A percentile compares a stretch with the other conserved stretches of the same genome.
Conservation (phyloP, 1,140 invertebrate genomes). For the Probaryconus sp. region DNA sequence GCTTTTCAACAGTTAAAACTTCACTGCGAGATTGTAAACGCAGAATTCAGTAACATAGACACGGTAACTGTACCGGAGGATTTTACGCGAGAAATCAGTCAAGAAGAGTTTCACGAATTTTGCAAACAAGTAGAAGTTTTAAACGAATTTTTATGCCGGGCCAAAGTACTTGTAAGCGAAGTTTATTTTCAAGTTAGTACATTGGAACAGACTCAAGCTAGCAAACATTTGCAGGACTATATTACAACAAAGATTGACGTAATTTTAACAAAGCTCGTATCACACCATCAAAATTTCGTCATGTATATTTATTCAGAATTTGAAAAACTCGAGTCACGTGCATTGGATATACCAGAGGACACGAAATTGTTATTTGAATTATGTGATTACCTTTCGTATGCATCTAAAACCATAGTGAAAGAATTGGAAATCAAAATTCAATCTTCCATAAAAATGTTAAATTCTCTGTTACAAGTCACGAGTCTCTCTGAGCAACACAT, state of each 20-base stretch:
- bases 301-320: constrained; percentile 69
- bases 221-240: constrained; percentile 61
- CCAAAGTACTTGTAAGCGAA: constrained; percentile 64
- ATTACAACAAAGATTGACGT: constrained; percentile 58
- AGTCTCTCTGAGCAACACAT: constrained; percentile 74
- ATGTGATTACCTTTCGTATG: constrained; percentile 74
- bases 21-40: constrained; percentile 61
- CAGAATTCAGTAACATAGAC: constrained; percentile 38
- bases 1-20: constrained; percentile 67
- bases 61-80: constrained; percentile 5
- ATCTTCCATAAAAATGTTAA: constrained; percentile 70
- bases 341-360: constrained; percentile 74
- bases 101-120: constrained; percentile 50
- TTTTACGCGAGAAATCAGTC: constrained; percentile 10
- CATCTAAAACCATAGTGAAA: constrained; percentile 71
- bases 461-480: constrained; percentile 74
- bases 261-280: constrained; percentile 64
- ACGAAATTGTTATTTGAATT: constrained; percentile 77
- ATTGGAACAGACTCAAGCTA: constrained; percentile 66
- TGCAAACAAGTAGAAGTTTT: constrained; percentile 65
- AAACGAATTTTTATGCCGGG: constrained; percentile 59
- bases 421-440: constrained; percentile 71
- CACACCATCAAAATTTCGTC: constrained; percentile 68
- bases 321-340: constrained; percentile 63
- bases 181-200: constrained; percentile 68